Base-by-base conservation (phyloP, 2,797 vertebrate species). In the Poeciliopsis turneri region DNA sequence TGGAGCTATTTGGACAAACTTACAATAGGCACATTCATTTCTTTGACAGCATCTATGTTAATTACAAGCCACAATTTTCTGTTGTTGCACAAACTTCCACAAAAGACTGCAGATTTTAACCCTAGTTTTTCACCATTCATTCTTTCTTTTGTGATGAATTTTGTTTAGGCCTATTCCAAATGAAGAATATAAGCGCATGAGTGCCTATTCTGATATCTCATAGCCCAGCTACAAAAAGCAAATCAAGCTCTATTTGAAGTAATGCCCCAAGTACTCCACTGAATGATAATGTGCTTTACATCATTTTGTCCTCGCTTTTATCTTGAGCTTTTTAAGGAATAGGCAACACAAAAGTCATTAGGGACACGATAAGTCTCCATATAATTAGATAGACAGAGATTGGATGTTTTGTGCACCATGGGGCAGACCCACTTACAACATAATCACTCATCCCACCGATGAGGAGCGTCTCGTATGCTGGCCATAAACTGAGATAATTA, bases 331-430 rank as follows among this genome's bases (percentile, higher is more conserved):
- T 90, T 92, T 92, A 92, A 92, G 89, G 87, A 90, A 83, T 82
- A 91, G 87, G 92, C 93, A 93, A 92, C 92, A 94, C 72, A 47
- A 90, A 91, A 93, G 90, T 92, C 94, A 93, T 94, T 94, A 94
- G 92, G 86, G 92, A 92, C 87, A 90, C 46, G 81, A 91, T 90
- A 92, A 91, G 90, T 92, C 90, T 86, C 87, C 82, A 82, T 92
- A 90, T 93, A 92, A 93, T 93, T 93, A 92, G 92, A 93, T 91
- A 85, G 89, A 85, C 77, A 90, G 90, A 93, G 92, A 93, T 90
- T 87, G 86, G 84, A 84, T 88, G 89, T 72, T 64, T 90, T 81
- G 86, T 87, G 88, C 86, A 90, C 89, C 88, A 92, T 78, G 20
- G 86, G 90, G 90, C 88, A 91, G 78, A 92, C 89, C 86, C 88